These are phyloP conservation scores for Artemia sinica DNA, from an alignment of 2,888 invertebrate species.

Conservation along the genomic window DNA sequence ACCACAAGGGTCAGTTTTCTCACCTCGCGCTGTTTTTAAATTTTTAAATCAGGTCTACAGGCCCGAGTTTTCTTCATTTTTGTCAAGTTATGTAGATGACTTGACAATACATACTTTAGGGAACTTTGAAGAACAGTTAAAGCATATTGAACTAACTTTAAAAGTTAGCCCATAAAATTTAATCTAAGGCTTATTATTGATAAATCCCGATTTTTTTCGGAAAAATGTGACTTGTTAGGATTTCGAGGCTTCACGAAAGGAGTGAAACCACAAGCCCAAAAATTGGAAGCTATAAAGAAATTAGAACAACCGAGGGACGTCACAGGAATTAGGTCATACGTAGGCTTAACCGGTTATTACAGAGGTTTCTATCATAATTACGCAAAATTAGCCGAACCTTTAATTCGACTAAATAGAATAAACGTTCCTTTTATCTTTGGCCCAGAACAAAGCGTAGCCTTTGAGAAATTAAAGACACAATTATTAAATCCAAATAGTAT, in stretches of 20 bases:
- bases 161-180: background rate
- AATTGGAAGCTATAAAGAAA: background rate
- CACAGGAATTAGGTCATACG: background rate
- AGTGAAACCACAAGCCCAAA: background rate
- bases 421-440: background rate
- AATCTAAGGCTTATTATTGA: background rate
- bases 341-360: slow-evolving; percentile 2
- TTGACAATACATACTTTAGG: too few species aligned
- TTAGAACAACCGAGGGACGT: background rate
- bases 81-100: too few species aligned
- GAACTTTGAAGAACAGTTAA: too few species aligned
- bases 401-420: background rate
- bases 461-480: too few species aligned
- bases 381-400: background rate
- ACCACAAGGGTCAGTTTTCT: too few species aligned
- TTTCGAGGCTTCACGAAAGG: background rate
- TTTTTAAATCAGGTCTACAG: too few species aligned
- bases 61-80: too few species aligned
- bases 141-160: too few species aligned
- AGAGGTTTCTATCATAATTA: background rate
- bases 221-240: background rate
- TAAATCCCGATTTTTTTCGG: background rate
- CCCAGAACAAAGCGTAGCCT: too few species aligned
- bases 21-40: too few species aligned
- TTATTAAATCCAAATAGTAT: too few species aligned